Evolutionary conservation across 2,113 vertebrate genomes (phyloP), one percentile per base, ranked within the genome.

Genomic region (Notothenia rossii): DNA sequence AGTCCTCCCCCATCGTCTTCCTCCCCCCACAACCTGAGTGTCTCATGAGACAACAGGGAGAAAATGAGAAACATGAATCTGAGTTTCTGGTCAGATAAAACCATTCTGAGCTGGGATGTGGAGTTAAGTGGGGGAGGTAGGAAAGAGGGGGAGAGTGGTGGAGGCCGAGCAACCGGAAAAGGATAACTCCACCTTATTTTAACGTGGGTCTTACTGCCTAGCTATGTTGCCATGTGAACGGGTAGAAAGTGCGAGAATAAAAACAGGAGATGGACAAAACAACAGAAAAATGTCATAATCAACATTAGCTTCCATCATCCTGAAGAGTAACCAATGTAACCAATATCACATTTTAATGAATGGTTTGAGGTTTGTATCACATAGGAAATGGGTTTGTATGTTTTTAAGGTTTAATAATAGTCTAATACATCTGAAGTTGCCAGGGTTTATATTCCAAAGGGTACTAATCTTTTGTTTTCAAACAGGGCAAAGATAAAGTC

Each of bases 21-120:
- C 29, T 43, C 43, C 20, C n/a, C 33, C 68, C 15, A 10, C 2
- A 1, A 13, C 51, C 59, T 17, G 64, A 49, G 25, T 50, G 51
- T 90, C 77, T 73, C 68, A 3, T n/a, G 55, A 79, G 79, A 71
- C 72, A 69, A 81, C 17, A 18, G 54, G 66, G 73, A 66, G 73
- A 75, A 90, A 91, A 93, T 85, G 76, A 79, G 87, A 88, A 88
- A 77, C 75, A 66, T 75, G 68, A 83, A 81, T 55, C 72, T 77
- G 58, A 64, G 33, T 49, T 14, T 11, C 61, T 25, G 59, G 33
- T 62, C 50, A 51, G 77, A 49, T 15, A 15, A 22, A 18, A 36
- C 40, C 6, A 33, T 45, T 15, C 43, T 12, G 22, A 11, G 50
- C 17, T 8, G 17, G 9, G 59, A n/a, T 33, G 29, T 3, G 29